phyloP scores from a whole-genome alignment of 2,888 invertebrate species.

The Listrodromus nycthemerus region DNA sequence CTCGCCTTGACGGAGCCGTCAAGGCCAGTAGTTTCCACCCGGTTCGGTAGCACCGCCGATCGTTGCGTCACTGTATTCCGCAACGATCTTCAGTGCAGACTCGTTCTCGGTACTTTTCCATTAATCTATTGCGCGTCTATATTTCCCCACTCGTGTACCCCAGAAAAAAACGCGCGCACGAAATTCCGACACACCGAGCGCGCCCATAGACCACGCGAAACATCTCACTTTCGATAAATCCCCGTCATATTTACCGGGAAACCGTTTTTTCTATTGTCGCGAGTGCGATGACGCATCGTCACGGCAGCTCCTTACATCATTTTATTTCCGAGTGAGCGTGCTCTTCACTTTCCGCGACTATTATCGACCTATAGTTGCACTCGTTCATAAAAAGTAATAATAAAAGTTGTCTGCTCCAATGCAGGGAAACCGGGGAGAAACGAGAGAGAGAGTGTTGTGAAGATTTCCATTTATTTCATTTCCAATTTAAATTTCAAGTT shows the following conservation, averaged over 20 bases:
- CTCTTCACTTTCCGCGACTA: not conserved
- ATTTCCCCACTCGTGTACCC: not conserved
- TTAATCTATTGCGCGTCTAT: not conserved
- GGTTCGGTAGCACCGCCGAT: conserved; percentile 15
- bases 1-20: conserved; percentile 1
- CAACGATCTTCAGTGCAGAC: not conserved
- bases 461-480: too few relatives aligned
- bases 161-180: not conserved
- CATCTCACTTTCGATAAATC: conserved; percentile 9
- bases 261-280: not conserved
- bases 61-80: conserved; percentile 19
- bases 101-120: conserved; percentile 42
- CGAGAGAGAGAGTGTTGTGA: too few relatives aligned
- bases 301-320: not conserved
- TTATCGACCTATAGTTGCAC: not conserved
- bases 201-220: not conserved
- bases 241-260: not conserved
- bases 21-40: conserved; percentile 30
- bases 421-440: too few relatives aligned
- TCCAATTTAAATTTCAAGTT: too few relatives aligned
- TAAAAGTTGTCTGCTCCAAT: too few relatives aligned
- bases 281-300: not conserved
- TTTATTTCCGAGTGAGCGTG: not conserved
- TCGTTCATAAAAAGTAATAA: too few relatives aligned
- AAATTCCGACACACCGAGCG: not conserved